These are phyloP conservation scores for Etheostoma cragini DNA, from an alignment of 2,113 vertebrate species.

Conservation along the genomic window DNA sequence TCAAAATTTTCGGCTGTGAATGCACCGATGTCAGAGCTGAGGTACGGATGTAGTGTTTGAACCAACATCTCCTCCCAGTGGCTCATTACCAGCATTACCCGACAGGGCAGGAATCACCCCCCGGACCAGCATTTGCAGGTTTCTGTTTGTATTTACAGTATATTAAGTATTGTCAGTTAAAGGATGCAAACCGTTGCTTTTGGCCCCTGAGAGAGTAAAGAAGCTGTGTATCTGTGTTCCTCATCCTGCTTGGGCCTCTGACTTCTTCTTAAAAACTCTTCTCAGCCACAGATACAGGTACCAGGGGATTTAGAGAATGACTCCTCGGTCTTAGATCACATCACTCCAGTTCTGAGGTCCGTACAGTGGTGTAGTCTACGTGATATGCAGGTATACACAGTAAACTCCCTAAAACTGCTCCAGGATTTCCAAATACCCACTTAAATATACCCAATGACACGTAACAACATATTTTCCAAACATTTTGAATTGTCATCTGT, in stretches of 20 bases:
- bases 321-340: not conserved
- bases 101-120: not conserved
- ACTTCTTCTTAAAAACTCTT: not conserved
- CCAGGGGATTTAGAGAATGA: not conserved
- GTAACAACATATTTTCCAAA: too few relatives aligned
- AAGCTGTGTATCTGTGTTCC: not conserved
- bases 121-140: not conserved
- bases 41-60: not conserved
- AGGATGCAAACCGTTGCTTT: not conserved
- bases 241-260: not conserved
- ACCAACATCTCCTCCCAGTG: constrained; percentile 56
- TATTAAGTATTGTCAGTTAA: not conserved
- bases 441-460: too few relatives aligned
- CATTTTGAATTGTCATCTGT: too few relatives aligned
- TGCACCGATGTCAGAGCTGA: not conserved
- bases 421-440: too few relatives aligned
- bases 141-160: not conserved
- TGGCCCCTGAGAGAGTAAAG: not conserved
- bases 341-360: too few relatives aligned
- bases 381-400: too few relatives aligned
- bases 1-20: not conserved
- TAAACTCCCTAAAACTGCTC: too few relatives aligned
- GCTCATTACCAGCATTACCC: not conserved
- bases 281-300: not conserved
- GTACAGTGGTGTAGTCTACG: too few relatives aligned